These are phyloP conservation scores for Meganola albula DNA, from an alignment of 2,888 invertebrate genomes.

Conservation along the genomic window DNA sequence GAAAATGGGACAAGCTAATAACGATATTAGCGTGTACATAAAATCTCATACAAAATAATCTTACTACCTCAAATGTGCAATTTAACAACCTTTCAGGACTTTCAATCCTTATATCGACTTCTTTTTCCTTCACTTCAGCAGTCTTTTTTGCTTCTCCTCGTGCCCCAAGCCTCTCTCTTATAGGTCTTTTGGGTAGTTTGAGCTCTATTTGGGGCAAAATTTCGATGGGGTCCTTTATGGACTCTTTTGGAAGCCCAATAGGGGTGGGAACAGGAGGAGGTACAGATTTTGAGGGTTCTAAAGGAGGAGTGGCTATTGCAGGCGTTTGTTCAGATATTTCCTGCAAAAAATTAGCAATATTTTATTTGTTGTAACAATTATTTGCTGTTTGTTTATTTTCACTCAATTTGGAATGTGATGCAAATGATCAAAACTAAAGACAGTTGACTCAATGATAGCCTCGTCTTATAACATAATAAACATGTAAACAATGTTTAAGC, in stretches of 20 bases:
- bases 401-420: no score
- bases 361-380: no score
- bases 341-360: conserved; percentile 33
- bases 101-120: conserved; percentile 33
- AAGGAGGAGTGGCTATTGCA: conserved; percentile 43
- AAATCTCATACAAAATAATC: conserved; percentile 31
- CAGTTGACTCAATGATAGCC: no score
- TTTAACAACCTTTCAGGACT: conserved; percentile 69
- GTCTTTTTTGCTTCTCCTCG: conserved; percentile 42
- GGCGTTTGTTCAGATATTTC: conserved; percentile 53
- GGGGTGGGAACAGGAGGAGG: conserved; percentile 16
- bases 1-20: no score
- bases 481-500: no score
- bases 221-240: conserved; percentile 40
- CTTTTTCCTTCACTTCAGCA: conserved; percentile 38
- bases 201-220: conserved; percentile 66
- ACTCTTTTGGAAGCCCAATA: conserved; percentile 21
- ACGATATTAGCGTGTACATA: no score
- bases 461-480: no score
- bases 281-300: conserved; percentile 29
- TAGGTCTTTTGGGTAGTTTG: conserved; percentile 66
- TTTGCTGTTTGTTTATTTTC: no score
- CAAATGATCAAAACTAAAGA: no score
- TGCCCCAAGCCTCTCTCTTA: conserved; percentile 62
- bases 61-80: conserved; percentile 53